A percentile compares a stretch with the other conserved stretches of the same genome.
Conservation (phyloP, 1,140 invertebrate species). For the Conus betulinus region DNA sequence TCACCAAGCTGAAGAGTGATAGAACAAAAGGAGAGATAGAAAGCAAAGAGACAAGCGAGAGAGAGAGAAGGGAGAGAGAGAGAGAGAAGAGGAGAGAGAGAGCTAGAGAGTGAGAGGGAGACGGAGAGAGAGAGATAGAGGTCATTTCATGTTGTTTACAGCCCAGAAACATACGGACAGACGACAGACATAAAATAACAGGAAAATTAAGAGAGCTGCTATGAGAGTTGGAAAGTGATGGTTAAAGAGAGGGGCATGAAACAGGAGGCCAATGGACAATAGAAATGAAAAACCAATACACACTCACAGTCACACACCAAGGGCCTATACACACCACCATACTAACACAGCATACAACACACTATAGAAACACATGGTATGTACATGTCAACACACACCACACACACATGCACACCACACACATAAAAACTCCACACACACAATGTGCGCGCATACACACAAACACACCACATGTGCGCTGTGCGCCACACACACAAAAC, state of each 20-base stretch:
- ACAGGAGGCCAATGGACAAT: not conserved
- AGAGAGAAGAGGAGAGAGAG: too few relatives aligned
- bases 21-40: not conserved
- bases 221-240: too few relatives aligned
- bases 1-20: not conserved
- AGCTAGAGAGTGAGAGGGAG: too few relatives aligned
- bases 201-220: too few relatives aligned
- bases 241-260: not conserved
- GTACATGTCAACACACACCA: too few relatives aligned
- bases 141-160: not conserved
- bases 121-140: slow-evolving; percentile 13
- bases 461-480: too few relatives aligned
- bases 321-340: not conserved
- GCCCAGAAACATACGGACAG: not conserved
- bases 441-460: not conserved
- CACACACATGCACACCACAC: not conserved
- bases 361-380: not conserved
- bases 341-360: not conserved
- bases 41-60: not conserved
- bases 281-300: not conserved
- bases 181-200: not conserved
- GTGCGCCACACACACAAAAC: slow-evolving; percentile 6
- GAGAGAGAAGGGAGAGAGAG: too few relatives aligned
- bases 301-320: not conserved
- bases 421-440: not conserved